Conservation (phyloP, 1,140 invertebrate genomes). For the Magallana gigas region DNA sequence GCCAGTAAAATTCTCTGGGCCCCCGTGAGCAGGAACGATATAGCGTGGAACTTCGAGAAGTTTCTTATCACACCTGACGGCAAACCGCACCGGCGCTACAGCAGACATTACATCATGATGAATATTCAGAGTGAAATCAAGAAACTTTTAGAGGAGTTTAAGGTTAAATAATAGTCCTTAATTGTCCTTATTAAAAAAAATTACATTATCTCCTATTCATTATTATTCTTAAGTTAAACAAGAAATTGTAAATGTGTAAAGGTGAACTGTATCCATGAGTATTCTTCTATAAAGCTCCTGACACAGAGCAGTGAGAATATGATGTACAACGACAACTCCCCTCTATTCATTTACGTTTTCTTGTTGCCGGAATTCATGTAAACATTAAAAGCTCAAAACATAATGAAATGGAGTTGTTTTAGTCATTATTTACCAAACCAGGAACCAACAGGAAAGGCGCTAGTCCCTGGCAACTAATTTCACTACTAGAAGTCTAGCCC, state of each 20-base stretch:
- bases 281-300: not conserved
- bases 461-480: not conserved
- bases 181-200: not conserved
- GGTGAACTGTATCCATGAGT: not conserved
- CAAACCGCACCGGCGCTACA: slow-evolving; percentile 80
- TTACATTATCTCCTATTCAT: not conserved
- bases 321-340: not conserved
- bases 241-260: slow-evolving; percentile 10
- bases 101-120: slow-evolving; percentile 72
- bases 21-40: slow-evolving; percentile 69
- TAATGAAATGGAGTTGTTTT: not conserved
- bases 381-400: not conserved
- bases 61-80: slow-evolving; percentile 71
- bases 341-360: not conserved
- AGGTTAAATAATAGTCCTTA: slow-evolving; percentile 21
- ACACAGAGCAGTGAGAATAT: not conserved
- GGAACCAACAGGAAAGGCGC: not conserved
- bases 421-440: not conserved
- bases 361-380: not conserved
- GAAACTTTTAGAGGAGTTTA: slow-evolving; percentile 61
- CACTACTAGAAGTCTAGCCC: not conserved
- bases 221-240: not conserved
- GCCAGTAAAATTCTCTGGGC: slow-evolving; percentile 67
- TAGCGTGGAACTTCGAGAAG: slow-evolving; percentile 74
- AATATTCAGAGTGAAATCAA: slow-evolving; percentile 73